Conservation (phyloP, 2,113 vertebrate genomes). For the Pelodiscus sinensis region DNA sequence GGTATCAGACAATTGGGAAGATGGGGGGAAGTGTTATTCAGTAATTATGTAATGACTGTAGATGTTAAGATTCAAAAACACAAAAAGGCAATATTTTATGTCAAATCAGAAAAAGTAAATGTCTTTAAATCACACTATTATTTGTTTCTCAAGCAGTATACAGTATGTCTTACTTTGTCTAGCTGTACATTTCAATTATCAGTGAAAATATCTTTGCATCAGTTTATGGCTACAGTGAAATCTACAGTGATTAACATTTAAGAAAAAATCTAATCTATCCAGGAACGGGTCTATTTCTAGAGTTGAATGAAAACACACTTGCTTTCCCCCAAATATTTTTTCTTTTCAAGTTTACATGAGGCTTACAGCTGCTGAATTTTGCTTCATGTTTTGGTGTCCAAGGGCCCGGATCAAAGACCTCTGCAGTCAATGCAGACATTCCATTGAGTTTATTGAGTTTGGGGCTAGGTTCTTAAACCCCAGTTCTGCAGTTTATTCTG, state of each 20-base stretch:
- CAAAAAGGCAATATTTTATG: neutral
- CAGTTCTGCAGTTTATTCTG: slow-evolving; percentile 25
- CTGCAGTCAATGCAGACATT: neutral
- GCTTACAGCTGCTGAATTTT: neutral
- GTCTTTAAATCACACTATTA: neutral
- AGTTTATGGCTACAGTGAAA: neutral
- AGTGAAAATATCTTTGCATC: neutral
- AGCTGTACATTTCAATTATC: neutral
- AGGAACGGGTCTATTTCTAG: neutral
- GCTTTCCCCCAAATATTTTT: neutral
- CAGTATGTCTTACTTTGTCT: neutral
- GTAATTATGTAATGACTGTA: neutral
- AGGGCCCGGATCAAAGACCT: neutral
- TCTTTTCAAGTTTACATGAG: neutral
- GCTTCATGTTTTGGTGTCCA: neutral
- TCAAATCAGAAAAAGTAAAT: neutral
- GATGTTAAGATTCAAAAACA: neutral
- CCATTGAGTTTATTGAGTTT: slow-evolving; percentile 16
- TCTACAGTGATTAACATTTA: neutral
- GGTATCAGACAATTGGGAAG: too few relatives aligned
- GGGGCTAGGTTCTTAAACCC: slow-evolving; percentile 17
- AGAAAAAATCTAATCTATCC: neutral
- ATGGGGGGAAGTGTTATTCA: neutral
- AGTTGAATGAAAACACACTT: neutral
- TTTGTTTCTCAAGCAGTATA: neutral